These are phyloP conservation scores for Rallus crepitans DNA, from an alignment of 2,797 vertebrate genomes.

Conservation along the genomic window DNA sequence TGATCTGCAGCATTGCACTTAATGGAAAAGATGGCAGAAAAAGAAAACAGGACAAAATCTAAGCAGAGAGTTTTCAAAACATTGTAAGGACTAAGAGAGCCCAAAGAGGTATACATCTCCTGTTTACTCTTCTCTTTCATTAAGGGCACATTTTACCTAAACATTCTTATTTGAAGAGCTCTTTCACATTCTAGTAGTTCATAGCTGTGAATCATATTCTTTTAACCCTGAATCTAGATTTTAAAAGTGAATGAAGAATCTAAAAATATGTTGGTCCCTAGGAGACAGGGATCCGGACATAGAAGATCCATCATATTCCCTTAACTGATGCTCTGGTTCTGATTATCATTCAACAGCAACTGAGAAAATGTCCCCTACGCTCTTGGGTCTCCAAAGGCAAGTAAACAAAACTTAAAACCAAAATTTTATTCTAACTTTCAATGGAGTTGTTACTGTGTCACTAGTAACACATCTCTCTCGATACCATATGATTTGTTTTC, in stretches of 20 bases:
- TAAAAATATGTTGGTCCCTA: accelerated
- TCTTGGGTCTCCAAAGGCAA: background rate
- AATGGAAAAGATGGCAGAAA: background rate
- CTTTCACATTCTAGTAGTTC: background rate
- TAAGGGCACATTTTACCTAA: background rate
- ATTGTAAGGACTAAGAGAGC: background rate
- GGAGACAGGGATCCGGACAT: background rate
- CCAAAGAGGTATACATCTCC: background rate
- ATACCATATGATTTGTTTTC: background rate
- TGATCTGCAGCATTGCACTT: background rate
- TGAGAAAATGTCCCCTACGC: background rate
- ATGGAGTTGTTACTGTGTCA: background rate
- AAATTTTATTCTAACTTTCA: background rate
- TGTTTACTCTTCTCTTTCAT: background rate
- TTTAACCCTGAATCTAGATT: background rate
- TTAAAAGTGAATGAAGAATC: background rate
- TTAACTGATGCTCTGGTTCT: background rate
- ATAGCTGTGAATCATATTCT: background rate
- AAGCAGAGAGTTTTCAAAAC: background rate
- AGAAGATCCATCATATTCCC: background rate
- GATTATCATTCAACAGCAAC: background rate
- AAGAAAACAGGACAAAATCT: background rate
- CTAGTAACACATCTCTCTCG: background rate
- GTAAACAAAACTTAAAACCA: background rate
- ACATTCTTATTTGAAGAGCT: background rate